phyloP scores from a whole-genome alignment of 2,888 invertebrate genomes.

The Rhamnusium bicolor region DNA sequence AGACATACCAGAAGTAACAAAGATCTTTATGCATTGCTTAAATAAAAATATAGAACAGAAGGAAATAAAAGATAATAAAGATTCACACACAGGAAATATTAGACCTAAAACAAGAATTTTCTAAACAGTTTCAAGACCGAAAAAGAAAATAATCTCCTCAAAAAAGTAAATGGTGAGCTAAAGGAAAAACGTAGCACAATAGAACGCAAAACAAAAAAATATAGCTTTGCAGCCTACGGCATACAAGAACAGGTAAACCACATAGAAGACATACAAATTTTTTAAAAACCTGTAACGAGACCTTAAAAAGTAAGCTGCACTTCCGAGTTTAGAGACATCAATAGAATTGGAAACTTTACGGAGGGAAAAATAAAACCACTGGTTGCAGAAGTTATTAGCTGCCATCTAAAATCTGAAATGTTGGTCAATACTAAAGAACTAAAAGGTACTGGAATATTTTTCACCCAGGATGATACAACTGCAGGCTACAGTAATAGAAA shows the following conservation, averaged over 20 bases:
- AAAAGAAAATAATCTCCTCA: neutral
- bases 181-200: neutral
- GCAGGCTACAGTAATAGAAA: too few species aligned
- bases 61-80: too few species aligned
- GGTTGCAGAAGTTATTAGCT: constrained; percentile 4
- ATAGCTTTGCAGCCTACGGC: neutral
- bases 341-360: constrained; percentile 1
- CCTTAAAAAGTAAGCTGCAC: neutral
- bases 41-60: too few species aligned
- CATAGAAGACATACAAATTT: neutral
- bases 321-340: constrained; percentile 9
- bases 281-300: neutral
- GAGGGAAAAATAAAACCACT: constrained; percentile 4
- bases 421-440: neutral
- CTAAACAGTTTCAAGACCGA: too few species aligned
- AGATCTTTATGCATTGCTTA: too few species aligned
- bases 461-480: too few species aligned
- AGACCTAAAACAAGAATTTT: too few species aligned
- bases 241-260: neutral
- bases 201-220: neutral
- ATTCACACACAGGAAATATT: too few species aligned
- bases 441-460: too few species aligned
- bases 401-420: constrained; percentile 10
- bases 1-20: too few species aligned
- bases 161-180: neutral